A percentile compares a stretch with the other conserved stretches of the same genome.
phyloP scores from a whole-genome alignment of 2,797 vertebrate species.

The Mus spretus region DNA sequence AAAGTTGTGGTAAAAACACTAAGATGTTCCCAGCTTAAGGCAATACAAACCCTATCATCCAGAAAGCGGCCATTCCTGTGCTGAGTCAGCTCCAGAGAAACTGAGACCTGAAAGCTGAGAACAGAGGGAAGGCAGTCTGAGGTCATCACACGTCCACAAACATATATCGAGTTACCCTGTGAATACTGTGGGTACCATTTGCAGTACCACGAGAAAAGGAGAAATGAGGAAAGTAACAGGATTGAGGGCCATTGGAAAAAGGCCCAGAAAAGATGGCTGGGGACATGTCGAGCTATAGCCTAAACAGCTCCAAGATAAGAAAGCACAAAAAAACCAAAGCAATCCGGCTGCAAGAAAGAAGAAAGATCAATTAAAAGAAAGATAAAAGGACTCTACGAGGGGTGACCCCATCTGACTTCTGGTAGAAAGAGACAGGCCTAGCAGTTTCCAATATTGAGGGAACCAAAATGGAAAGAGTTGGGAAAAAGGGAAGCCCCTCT shows the following conservation, averaged over 20 bases:
- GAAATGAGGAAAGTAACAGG: conserved; percentile 93
- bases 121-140: not conserved
- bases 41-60: not conserved
- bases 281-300: not conserved
- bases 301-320: not conserved
- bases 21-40: not conserved
- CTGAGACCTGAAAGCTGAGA: not conserved
- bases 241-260: not conserved
- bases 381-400: conserved; percentile 84
- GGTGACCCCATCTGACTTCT: conserved; percentile 94
- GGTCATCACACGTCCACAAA: conserved; percentile 90
- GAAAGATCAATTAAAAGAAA: not conserved
- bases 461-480: conserved; percentile 96
- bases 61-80: not conserved
- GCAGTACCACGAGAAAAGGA: conserved; percentile 72
- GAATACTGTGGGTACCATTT: too few relatives aligned
- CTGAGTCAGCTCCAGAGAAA: not conserved
- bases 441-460: conserved; percentile 95
- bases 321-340: not conserved
- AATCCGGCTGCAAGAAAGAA: conserved; percentile 43
- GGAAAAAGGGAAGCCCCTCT: conserved; percentile 96
- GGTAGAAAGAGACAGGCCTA: conserved; percentile 91
- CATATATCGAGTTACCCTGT: conserved; percentile 92
- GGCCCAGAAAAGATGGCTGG: not conserved
- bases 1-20: not conserved